A percentile compares a stretch with the other conserved stretches of the same genome.
Evolutionary conservation across 2,797 vertebrate genomes (phyloP).

Genomic region (Gymnodraco acuticeps): DNA sequence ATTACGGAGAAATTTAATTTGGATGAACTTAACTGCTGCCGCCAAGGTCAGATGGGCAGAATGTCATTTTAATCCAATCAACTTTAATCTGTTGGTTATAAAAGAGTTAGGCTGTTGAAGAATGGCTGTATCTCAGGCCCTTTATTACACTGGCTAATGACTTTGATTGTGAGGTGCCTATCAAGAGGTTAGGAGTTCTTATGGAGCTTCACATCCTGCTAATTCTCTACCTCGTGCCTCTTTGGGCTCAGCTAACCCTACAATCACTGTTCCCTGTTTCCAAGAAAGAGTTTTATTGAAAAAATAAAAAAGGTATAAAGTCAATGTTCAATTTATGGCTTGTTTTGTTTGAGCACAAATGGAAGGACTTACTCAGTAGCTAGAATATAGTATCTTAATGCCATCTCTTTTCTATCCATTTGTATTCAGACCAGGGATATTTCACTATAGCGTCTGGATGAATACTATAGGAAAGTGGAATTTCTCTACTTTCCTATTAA

Average conservation of each 20-base stretch:
- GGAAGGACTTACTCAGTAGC: neutral
- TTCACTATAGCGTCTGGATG: slow-evolving; percentile 52
- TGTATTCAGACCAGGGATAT: slow-evolving; percentile 45
- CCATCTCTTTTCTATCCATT: slow-evolving; percentile 51
- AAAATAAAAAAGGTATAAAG: slow-evolving; percentile 10
- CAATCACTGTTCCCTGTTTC: slow-evolving; percentile 52
- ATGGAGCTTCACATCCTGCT: slow-evolving; percentile 72
- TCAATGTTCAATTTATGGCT: neutral
- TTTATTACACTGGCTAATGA: slow-evolving; percentile 88
- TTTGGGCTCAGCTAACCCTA: slow-evolving; percentile 59
- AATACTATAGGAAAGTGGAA: slow-evolving; percentile 32
- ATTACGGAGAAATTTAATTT: slow-evolving; percentile 89
- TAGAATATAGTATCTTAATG: slow-evolving; percentile 33
- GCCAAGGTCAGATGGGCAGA: slow-evolving; percentile 88
- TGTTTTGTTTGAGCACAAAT: neutral
- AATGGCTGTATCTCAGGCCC: slow-evolving; percentile 87
- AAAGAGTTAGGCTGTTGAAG: slow-evolving; percentile 88
- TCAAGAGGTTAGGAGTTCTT: slow-evolving; percentile 82
- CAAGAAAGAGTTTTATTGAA: slow-evolving; percentile 19
- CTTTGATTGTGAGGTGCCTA: slow-evolving; percentile 86
- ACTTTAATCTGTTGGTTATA: slow-evolving; percentile 90
- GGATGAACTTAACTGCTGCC: slow-evolving; percentile 87
- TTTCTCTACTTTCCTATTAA: slow-evolving; percentile 22
- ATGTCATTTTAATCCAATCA: slow-evolving; percentile 91
- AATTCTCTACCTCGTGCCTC: slow-evolving; percentile 70